Evolutionary conservation across 1,140 invertebrate genomes (phyloP), one percentile per base, ranked within the genome.

Genomic region (Adoxophyes honmai): DNA sequence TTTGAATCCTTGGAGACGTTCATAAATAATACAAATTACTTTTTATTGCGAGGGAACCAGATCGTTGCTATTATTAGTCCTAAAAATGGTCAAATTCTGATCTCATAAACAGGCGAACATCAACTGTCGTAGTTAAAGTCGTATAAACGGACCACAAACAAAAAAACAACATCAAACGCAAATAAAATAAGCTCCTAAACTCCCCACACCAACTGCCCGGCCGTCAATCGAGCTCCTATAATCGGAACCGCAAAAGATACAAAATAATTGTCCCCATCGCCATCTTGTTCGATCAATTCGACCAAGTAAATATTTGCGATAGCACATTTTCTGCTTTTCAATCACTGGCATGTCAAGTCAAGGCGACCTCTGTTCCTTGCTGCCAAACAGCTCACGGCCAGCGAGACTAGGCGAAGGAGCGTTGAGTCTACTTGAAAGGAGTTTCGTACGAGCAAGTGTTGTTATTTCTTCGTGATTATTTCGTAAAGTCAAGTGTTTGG

Each of bases 281-380:
- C 18, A 48, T 48, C 11, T 48, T 38, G 11, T 38, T 48, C 18
- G 42, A 48, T 18, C 42, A 48, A 48, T 48, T 11, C 21, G n/a
- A 28, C 16, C 21, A 28, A 48, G 42, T 48, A 48, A 48, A 48
- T 48, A 48, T 48, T 48, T 33, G 42, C 6, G 42, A 11, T 48
- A 48, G 9, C 38, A 10, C 38, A 39, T 48, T 48, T 48, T 48
- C 18, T 28, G 42, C 42, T 48, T 48, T 48, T 48, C 42, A 48
- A 48, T 48, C 42, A 48, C 42, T 42, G 42, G 42, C 42, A n/a
- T 48, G 42, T 48, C 42, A 48, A 48, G 42, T 48, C 21, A 48
- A 48, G 16, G 42, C 42, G 42, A 18, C 42, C 21, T 48, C 42
- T 13, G 21, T 5, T 48, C 21, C 21, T 28, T 10, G 21, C 42